Base-by-base conservation (phyloP, 2,888 invertebrate species). In the Morinoia aosen region DNA sequence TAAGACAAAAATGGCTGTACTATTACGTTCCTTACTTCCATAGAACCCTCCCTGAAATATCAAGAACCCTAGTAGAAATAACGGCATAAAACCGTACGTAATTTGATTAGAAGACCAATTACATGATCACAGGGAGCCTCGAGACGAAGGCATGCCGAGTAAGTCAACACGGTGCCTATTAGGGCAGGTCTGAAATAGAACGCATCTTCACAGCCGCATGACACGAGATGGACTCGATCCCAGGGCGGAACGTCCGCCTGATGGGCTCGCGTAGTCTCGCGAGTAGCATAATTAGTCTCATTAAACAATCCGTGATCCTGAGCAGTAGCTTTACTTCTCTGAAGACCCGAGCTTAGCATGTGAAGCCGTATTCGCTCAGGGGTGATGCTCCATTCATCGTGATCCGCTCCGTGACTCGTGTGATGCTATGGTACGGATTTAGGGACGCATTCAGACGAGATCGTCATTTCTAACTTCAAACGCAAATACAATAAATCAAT, bases 161-260 rank as follows among this genome's bases (percentile, higher is more conserved):
- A 25, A 19, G 64, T 64, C 12, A 64, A 64, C 64, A 64, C 25
- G 64, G 25, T 25, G 64, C 64, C 64, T 11, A 25, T 64, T 64
- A 64, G 64, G 64, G 64, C 64, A 64, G 64, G 64, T 64, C 64
- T 64, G 64, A 64, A 64, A 64, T 64, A 64, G 64, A 64, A 64
- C 64, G 25, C 25, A 64, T 19, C 25, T 64, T 64, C 64, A 64
- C 19, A 64, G 64, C 64, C 64, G 7, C 14, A 19, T 25, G 25
- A 33, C 76, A 76, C 76, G 76, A 33, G 76, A 61, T 19, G 61
- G 14, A 61, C 19, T 61, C 61, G 61, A 76, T 76, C 76, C 76
- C 19, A 76, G 76, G 25, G 33, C 19, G 76, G 76, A 76, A 76
- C 76, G 76, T 33, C 8, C 8, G 76, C 76, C 76, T 76, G 8